These are phyloP conservation scores for Macheiramphus alcinus DNA, from an alignment of 2,113 vertebrate species.

Conservation along the genomic window DNA sequence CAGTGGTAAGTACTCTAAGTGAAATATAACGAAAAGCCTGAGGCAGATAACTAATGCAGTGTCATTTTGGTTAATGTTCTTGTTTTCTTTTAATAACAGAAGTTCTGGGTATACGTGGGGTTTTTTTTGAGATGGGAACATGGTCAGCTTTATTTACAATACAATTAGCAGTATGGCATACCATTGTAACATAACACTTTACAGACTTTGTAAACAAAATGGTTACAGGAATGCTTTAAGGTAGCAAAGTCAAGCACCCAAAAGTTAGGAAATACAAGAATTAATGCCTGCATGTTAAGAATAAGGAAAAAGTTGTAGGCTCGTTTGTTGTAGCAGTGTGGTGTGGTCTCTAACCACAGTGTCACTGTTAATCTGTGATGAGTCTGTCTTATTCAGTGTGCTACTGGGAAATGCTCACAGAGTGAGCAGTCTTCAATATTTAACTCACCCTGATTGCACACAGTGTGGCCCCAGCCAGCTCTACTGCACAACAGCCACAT, in stretches of 20 bases:
- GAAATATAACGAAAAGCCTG: neutral
- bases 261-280: neutral
- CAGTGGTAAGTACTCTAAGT: neutral
- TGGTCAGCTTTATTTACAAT: neutral
- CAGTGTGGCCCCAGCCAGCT: neutral
- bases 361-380: neutral
- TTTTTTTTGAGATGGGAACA: neutral
- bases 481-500: neutral
- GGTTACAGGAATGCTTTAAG: neutral
- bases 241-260: neutral
- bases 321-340: accelerated
- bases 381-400: neutral
- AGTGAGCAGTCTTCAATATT: neutral
- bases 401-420: neutral
- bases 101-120: neutral
- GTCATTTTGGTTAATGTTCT: neutral
- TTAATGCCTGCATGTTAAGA: neutral
- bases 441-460: neutral
- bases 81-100: neutral
- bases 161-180: neutral
- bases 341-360: neutral
- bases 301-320: neutral
- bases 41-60: neutral
- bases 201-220: neutral
- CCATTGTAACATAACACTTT: neutral